These are phyloP conservation scores for Leptinotarsa texana DNA, from an alignment of 1,140 invertebrate genomes.

Conservation along the genomic window DNA sequence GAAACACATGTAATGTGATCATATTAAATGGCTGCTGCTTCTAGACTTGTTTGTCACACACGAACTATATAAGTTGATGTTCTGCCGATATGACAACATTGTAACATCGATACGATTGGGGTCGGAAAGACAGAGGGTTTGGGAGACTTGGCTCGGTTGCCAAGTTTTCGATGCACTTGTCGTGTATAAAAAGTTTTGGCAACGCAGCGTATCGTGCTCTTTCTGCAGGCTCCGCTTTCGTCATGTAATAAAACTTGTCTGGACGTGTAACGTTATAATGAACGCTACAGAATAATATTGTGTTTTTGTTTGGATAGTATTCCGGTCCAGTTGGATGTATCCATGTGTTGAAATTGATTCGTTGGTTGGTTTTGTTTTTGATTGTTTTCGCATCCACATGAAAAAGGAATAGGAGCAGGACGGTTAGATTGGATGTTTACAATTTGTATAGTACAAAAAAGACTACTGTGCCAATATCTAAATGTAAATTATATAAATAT, in stretches of 20 bases:
- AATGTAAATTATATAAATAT: too few relatives aligned
- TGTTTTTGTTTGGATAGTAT: background rate
- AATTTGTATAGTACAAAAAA: too few relatives aligned
- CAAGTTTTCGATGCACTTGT: background rate
- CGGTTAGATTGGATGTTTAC: too few relatives aligned
- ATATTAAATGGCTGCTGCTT: too few relatives aligned
- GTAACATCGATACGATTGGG: background rate
- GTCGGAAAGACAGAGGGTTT: background rate
- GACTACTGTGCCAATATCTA: too few relatives aligned
- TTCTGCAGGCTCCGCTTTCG: background rate
- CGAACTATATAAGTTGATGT: background rate
- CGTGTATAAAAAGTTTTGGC: background rate
- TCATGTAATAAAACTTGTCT: conserved; percentile 6
- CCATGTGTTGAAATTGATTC: too few relatives aligned
- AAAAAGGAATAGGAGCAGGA: too few relatives aligned
- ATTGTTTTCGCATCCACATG: too few relatives aligned
- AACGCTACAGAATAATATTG: background rate
- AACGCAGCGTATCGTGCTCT: background rate
- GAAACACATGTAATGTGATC: too few relatives aligned
- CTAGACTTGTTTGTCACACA: too few relatives aligned
- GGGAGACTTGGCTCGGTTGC: background rate
- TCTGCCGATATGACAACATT: background rate
- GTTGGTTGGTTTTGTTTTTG: too few relatives aligned
- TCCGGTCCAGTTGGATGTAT: background rate
- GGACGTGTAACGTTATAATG: background rate